Percentiles rank a stretch among this genome's conserved stretches.
phyloP scores from a whole-genome alignment of 2,888 invertebrate genomes.

The Cheilosia scutellata region DNA sequence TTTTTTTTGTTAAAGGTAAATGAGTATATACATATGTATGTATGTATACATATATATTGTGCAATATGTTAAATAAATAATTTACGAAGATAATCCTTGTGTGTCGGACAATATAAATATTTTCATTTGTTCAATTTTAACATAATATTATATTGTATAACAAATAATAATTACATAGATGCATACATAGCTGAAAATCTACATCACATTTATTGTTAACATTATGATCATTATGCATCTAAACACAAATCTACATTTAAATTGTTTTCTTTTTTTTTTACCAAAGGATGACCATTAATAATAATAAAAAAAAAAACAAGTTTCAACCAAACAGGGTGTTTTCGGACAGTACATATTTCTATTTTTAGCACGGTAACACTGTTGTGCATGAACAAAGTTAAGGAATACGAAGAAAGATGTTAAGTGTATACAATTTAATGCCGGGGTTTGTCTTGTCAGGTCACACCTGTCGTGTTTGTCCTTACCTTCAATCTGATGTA shows the following conservation, averaged over 20 bases:
- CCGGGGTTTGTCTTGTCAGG: too few species aligned
- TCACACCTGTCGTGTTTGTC: too few species aligned
- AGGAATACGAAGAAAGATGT: too few species aligned
- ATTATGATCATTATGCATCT: conserved; percentile 38
- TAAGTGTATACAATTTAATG: too few species aligned
- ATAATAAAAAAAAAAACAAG: conserved; percentile 24
- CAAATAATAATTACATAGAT: conserved; percentile 56
- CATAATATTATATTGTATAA: conserved; percentile 63
- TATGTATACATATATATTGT: conserved; percentile 55
- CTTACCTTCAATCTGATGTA: too few species aligned
- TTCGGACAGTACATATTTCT: not conserved
- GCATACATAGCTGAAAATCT: conserved; percentile 64
- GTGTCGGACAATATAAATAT: conserved; percentile 54
- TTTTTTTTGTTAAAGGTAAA: conserved; percentile 56
- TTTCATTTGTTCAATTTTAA: conserved; percentile 36
- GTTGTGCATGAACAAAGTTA: too few species aligned
- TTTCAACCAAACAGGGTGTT: not conserved
- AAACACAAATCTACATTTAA: conserved; percentile 28
- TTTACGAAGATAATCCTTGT: conserved; percentile 66
- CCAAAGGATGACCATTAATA: conserved; percentile 7
- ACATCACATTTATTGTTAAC: conserved; percentile 67
- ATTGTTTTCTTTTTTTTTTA: conserved; percentile 12
- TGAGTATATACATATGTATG: conserved; percentile 43
- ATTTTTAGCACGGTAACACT: too few species aligned
- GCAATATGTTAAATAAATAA: conserved; percentile 63